phyloP scores from a whole-genome alignment of 2,888 invertebrate genomes.

The Linyphia triangularis region DNA sequence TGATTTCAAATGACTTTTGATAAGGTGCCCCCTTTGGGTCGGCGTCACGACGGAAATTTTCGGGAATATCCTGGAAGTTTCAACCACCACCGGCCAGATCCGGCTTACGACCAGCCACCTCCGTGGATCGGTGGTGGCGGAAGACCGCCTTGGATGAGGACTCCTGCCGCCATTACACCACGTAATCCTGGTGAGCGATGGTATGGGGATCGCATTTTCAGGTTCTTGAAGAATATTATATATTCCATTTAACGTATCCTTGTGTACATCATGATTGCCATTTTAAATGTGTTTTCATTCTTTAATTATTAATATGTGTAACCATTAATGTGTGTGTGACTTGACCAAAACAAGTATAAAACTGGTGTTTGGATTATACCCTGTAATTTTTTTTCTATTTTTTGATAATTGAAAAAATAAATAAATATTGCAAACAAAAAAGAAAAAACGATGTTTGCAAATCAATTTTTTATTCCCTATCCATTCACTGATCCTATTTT shows the following conservation, averaged over 20 bases:
- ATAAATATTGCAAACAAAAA: too few species aligned
- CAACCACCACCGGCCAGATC: conserved; percentile 57
- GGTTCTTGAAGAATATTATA: conserved; percentile 23
- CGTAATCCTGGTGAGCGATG: conserved; percentile 42
- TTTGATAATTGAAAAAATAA: too few species aligned
- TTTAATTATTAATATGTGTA: neutral
- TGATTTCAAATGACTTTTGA: conserved; percentile 68
- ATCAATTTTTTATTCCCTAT: too few species aligned
- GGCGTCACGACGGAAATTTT: conserved; percentile 65
- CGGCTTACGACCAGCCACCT: conserved; percentile 50
- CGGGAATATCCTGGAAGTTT: conserved; percentile 64
- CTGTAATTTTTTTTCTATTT: too few species aligned
- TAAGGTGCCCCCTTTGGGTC: conserved; percentile 54
- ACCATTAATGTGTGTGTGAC: too few species aligned
- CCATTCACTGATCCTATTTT: too few species aligned
- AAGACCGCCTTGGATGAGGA: conserved; percentile 51
- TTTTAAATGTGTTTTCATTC: neutral
- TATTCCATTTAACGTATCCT: neutral
- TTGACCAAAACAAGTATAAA: too few species aligned
- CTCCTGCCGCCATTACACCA: conserved; percentile 56
- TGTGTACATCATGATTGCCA: too few species aligned
- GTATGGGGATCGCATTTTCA: conserved; percentile 47
- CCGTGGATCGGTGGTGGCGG: conserved; percentile 23
- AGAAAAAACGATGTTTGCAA: too few species aligned
- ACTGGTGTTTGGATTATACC: too few species aligned